Percentiles rank a stretch among this genome's conserved stretches.
These are phyloP conservation scores for Trichoplax adhaerens DNA, from an alignment of 37 sponge, comb jelly and placozoan species.

Conservation along the genomic window DNA sequence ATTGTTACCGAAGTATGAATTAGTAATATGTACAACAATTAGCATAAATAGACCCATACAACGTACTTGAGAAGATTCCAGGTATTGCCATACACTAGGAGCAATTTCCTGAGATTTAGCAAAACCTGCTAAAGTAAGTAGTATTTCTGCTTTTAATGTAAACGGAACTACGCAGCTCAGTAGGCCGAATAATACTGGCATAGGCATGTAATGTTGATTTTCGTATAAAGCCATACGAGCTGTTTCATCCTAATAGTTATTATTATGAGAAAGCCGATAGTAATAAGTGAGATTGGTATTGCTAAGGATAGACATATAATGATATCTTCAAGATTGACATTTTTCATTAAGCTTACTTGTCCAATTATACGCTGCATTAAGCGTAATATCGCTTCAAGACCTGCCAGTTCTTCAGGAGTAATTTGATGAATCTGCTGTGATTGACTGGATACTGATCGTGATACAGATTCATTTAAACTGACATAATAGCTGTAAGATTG, in stretches of 20 bases:
- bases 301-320: not conserved
- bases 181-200: constrained; percentile 65
- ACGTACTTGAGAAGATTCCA: constrained; percentile 29
- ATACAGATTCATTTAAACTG: too few relatives aligned
- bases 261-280: constrained; percentile 6
- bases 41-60: too few relatives aligned
- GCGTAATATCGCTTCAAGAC: constrained; percentile 52
- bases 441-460: too few relatives aligned
- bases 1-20: too few relatives aligned
- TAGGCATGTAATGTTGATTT: constrained; percentile 55
- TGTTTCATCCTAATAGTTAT: constrained; percentile 40
- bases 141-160: constrained; percentile 63
- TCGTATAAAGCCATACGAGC: constrained; percentile 71
- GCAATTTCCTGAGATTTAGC: constrained; percentile 72
- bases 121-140: constrained; percentile 61
- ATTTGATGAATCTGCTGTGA: constrained; percentile 15
- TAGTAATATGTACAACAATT: too few relatives aligned
- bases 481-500: too few relatives aligned
- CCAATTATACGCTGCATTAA: constrained; percentile 40
- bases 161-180: constrained; percentile 71
- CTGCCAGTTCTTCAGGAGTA: constrained; percentile 66
- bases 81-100: constrained; percentile 41
- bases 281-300: not conserved
- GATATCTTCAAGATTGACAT: too few relatives aligned
- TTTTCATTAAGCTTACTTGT: constrained; percentile 15